Base-by-base conservation (phyloP, 2,888 invertebrate genomes). In the Geotrupes spiniger region DNA sequence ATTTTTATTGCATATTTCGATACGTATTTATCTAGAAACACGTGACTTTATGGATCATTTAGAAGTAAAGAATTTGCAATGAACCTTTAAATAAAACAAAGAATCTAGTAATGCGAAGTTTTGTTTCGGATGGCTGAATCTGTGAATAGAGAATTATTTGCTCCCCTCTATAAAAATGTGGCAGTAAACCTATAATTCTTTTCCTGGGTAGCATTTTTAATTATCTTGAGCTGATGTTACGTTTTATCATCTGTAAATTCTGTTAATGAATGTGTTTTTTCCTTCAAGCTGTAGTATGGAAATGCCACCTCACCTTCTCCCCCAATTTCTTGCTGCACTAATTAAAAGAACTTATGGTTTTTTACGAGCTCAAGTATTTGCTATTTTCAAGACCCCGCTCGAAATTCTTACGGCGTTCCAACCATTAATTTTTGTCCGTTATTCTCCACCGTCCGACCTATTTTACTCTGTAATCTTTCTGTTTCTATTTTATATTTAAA, bases 161-260 rank as follows among this genome's bases (percentile, higher is more conserved):
- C 11, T 33, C 33, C 33, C 33, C 33, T 33, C 33, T 14, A 15
- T 33, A 33, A 33, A 33, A 33, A 36, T 36, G 43, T 43, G 36
- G 16, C 17, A 52, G 44, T 52, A 49, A 46, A 43, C 49, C 31
- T 43, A 64, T 65, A 63, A 65, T 65, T 64, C 63, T 52, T 55
- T 21, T 63, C 60, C 54, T 51, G 58, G 58, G 59, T 61, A 57
- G 61, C 63, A 60, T 64, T 70, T 70, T 70, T 71, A 71, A 71
- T 71, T 70, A 71, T 70, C 65, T 60, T 56, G 52, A 58, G 59
- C 57, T 62, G 61, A 62, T 62, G 63, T 62, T 63, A 63, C 65
- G 65, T 70, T 70, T 70, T 71, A 70, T 70, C 68, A 68, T 69
- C 69, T 69, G 71, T 69, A 70, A 70, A 70, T 69, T 70, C 64